phyloP scores from a whole-genome alignment of 2,888 invertebrate genomes.

The Anodontia alba region DNA sequence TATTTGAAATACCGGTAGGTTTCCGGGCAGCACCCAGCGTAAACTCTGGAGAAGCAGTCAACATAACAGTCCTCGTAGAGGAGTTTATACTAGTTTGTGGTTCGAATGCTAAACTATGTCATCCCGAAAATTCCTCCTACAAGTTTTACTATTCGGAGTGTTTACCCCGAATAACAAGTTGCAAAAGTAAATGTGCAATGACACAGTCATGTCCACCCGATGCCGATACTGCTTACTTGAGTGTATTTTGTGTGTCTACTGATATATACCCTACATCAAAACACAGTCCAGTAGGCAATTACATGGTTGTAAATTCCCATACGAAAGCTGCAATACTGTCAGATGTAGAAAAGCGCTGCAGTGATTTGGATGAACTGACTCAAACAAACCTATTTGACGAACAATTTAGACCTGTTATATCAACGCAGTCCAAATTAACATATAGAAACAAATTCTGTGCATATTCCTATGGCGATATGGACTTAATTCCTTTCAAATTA shows the following conservation, averaged over 20 bases:
- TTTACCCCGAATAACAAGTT: background rate
- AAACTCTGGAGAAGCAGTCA: background rate
- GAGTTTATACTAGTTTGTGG: background rate
- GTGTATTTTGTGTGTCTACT: background rate
- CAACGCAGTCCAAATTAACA: background rate
- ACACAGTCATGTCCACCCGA: background rate
- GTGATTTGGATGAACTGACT: background rate
- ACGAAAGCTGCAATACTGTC: background rate
- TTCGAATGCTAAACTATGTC: background rate
- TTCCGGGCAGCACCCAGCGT: too few relatives aligned
- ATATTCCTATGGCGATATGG: background rate
- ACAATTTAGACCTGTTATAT: background rate
- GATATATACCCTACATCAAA: background rate
- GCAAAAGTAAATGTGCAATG: background rate
- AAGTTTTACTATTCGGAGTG: background rate
- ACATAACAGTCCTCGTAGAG: background rate
- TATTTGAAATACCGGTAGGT: too few relatives aligned
- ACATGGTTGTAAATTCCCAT: background rate
- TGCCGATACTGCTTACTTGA: background rate
- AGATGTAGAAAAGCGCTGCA: background rate
- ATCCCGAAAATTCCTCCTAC: background rate
- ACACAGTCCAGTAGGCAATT: background rate
- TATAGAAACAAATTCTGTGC: slow-evolving; percentile 4
- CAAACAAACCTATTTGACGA: background rate
- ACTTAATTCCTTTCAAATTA: background rate